Conservation (phyloP, 2,888 invertebrate species). For the Ormyrus pomaceus region DNA sequence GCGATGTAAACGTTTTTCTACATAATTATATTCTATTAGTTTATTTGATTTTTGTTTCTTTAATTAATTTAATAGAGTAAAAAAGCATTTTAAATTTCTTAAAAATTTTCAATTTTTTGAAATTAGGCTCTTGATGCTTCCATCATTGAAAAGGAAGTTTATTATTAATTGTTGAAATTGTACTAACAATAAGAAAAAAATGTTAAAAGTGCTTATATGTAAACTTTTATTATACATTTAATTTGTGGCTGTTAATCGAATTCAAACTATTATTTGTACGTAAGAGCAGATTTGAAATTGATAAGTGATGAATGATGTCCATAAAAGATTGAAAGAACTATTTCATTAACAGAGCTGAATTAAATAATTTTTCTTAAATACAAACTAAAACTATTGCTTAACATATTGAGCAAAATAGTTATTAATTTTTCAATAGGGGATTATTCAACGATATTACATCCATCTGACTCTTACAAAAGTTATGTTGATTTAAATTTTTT, state of each 20-base stretch:
- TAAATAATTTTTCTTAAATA: slow-evolving; percentile 3
- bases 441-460: slow-evolving; percentile 18
- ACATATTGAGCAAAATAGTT: not conserved
- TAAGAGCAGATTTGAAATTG: slow-evolving; percentile 43
- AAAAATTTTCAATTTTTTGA: slow-evolving; percentile 31
- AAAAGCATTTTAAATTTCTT: slow-evolving; percentile 10
- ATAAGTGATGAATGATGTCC: slow-evolving; percentile 23
- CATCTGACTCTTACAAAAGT: slow-evolving; percentile 28
- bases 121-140: slow-evolving; percentile 23
- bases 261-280: slow-evolving; percentile 38
- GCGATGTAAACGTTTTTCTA: slow-evolving; percentile 41
- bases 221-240: slow-evolving; percentile 35
- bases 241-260: slow-evolving; percentile 45
- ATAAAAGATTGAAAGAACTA: no score
- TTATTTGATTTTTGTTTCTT: slow-evolving; percentile 38
- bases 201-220: slow-evolving; percentile 41
- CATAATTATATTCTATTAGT: slow-evolving; percentile 40
- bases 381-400: not conserved
- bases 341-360: slow-evolving; percentile 34
- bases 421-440: not conserved
- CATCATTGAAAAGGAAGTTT: slow-evolving; percentile 20
- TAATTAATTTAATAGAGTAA: slow-evolving; percentile 1
- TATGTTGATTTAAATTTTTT: slow-evolving; percentile 37
- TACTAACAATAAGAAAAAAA: slow-evolving; percentile 16
- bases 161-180: slow-evolving; percentile 38